Evolutionary conservation across 2,888 invertebrate genomes (phyloP).

Genomic region (Lasiommata megera): DNA sequence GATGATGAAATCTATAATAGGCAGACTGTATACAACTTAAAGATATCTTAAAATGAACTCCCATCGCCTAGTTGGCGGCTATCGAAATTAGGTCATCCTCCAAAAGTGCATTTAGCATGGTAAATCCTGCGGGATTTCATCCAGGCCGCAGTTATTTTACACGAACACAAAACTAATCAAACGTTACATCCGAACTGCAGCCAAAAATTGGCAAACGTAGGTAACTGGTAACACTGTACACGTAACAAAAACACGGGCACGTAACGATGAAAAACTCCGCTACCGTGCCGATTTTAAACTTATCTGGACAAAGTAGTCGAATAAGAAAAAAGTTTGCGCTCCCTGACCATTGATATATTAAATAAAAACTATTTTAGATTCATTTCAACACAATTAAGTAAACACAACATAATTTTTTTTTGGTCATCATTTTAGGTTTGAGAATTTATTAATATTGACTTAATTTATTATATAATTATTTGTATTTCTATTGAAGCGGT

Average conservation of each 20-base stretch:
- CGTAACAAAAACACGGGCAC: conserved; percentile 18
- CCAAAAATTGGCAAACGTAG: conserved; percentile 12
- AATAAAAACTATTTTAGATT: not conserved
- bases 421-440: too few relatives aligned
- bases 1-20: too few relatives aligned
- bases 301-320: conserved; percentile 27
- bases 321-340: conserved; percentile 25
- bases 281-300: conserved; percentile 30
- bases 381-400: not conserved
- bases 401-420: too few relatives aligned
- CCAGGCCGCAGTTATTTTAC: not conserved
- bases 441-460: too few relatives aligned
- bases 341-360: conserved; percentile 15
- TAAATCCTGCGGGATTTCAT: not conserved
- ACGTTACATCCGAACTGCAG: conserved; percentile 8
- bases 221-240: conserved; percentile 12
- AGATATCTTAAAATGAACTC: too few relatives aligned
- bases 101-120: too few relatives aligned
- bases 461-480: too few relatives aligned
- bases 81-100: too few relatives aligned
- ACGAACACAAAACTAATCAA: conserved; percentile 14
- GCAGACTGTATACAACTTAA: too few relatives aligned
- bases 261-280: conserved; percentile 25
- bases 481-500: too few relatives aligned
- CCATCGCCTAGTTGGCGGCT: too few relatives aligned